These are phyloP conservation scores for Spea multiplicata DNA, from an alignment of 2,113 vertebrate species.

Conservation along the genomic window DNA sequence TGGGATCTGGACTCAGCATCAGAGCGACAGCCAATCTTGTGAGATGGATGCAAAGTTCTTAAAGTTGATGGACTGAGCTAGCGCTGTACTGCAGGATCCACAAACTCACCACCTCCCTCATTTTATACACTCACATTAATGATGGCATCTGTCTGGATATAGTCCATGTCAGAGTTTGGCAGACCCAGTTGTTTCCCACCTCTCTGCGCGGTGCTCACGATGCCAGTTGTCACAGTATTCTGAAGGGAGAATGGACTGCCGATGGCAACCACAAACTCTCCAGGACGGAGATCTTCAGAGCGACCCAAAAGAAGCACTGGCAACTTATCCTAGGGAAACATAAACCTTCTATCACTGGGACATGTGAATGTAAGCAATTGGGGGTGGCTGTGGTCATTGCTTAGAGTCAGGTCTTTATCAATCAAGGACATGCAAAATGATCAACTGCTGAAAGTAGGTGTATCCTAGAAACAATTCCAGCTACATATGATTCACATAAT, in stretches of 20 bases:
- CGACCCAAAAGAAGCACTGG: conserved; percentile 86
- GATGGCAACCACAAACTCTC: conserved; percentile 95
- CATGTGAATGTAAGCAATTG: background rate
- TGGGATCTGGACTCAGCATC: background rate
- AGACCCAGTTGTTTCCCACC: conserved; percentile 93
- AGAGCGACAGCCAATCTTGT: background rate
- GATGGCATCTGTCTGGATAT: conserved; percentile 97
- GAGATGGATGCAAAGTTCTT: background rate
- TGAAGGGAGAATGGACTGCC: conserved; percentile 96
- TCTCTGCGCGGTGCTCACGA: conserved; percentile 94
- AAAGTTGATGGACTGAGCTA: background rate
- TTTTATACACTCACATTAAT: conserved; percentile 78
- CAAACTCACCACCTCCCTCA: too few relatives aligned
- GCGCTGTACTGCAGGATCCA: too few relatives aligned
- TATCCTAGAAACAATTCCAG: too few relatives aligned
- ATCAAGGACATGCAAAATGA: too few relatives aligned
- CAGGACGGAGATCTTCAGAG: conserved; percentile 89
- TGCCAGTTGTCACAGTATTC: conserved; percentile 95
- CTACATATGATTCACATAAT: too few relatives aligned
- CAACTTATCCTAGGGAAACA: conserved; percentile 74
- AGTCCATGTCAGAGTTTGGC: conserved; percentile 95
- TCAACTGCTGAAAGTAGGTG: too few relatives aligned
- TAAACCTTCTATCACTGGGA: background rate
- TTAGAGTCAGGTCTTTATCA: too few relatives aligned
- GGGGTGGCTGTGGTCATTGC: too few relatives aligned